Evolutionary conservation across 1,140 invertebrate species (phyloP), one percentile per base, ranked within the genome.

Genomic region (Caenorhabditis inopinata): DNA sequence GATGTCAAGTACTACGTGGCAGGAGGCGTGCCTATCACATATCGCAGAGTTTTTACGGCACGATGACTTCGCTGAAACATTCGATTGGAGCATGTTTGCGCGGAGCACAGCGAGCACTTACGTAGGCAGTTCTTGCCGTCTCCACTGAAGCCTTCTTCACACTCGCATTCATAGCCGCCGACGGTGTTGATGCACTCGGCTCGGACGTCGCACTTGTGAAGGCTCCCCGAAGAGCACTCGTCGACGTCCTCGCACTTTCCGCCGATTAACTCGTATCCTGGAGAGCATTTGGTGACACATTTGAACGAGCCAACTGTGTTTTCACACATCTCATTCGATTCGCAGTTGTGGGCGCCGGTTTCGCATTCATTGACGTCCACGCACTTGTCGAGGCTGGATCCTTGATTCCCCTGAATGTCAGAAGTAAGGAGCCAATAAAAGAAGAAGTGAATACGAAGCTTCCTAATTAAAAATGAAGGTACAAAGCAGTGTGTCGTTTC

Each of bases 301-400:
- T 47, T 58, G 53, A 75, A 83, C 1, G 76, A 49, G 27, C 83
- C 83, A 25, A 80, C 51, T 85, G 45, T 83, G 77, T 78, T 89
- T 87, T 85, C 87, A 88, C 45, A 85, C 87, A 91, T 92, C 83
- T 92, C 93, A 85, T 91, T 92, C 48, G 91, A 91, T 88, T 93
- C 93, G 88, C 93, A 94, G 78, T 93, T 93, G 89, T 94, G 92
- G 78, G 91, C 92, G 48, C 92, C 92, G 85, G 92, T 92, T 81
- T 90, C 89, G 89, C 95, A 96, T 90, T 96, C 94, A 89, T 96
- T 92, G 74, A 95, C 92, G 91, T 96, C 95, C 12, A 62, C 73
- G 32, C 85, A 85, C 16, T 82, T 78, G 78, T 74, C 62, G 27
- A 27, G 47, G 76, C 76, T 18, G 29, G 29, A 68, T 76, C 74